Base-by-base conservation (phyloP, 2,888 invertebrate genomes). In the Unio pictorum region DNA sequence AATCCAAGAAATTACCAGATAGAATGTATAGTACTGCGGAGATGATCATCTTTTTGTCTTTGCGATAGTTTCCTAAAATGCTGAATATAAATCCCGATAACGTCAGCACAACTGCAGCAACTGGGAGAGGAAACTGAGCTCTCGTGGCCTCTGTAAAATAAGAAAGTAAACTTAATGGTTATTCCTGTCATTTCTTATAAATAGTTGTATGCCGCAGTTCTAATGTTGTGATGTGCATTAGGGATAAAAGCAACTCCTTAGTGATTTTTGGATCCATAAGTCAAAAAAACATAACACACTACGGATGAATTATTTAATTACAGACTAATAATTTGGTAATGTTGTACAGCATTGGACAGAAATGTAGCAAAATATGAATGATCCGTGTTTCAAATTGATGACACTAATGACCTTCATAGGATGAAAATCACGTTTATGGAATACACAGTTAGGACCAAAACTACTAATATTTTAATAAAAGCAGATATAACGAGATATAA, bases 21-120 rank as follows among this genome's bases (percentile, higher is more conserved):
- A 81, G 72, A n/a, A 86, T 84, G 67, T 84, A 85, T 30, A 84
- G 68, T n/a, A 85, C 81, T 64, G 86, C 84, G 68, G 82, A 83
- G 30, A 80, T 67, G 2, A 86, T 74, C 11, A 81, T 84, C 66
- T 82, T 84, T 62, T 74, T 69, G 68, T 85, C 84, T 61, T 73
- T 67, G 67, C 76, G 76, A 58, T 74, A 76, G 68, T 83, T 82
- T 30, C 86, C 86, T 3, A 83, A 62, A 11, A 83, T 81, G 71
- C 81, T 79, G 62, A 80, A 74, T 26, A 77, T 74, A 62, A 84
- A 76, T 0, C 81, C 85, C 26, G 76, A 67, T 55, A 85, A 59
- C 1, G 84, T 76, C 26, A 85, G 67, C 0, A 85, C 26, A 1
- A 85, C 81, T 54, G 82, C 80, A 8, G 75, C 63, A 56, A 82